Percentiles rank a stretch among this genome's conserved stretches.
Conservation (phyloP, 2,113 vertebrate species). For the Anhinga anhinga region DNA sequence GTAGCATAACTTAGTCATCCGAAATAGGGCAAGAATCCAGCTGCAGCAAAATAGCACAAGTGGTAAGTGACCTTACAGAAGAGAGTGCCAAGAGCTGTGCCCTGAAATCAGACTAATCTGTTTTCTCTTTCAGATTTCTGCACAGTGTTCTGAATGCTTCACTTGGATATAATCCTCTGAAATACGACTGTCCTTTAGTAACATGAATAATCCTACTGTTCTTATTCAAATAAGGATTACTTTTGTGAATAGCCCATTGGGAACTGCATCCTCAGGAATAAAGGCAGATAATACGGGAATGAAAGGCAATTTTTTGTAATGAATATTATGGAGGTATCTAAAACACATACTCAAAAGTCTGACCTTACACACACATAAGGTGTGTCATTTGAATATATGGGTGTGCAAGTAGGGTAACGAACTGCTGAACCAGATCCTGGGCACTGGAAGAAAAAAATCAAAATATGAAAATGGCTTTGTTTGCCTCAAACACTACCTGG, state of each 20-base stretch:
- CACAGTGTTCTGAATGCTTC: neutral
- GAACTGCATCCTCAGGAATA: neutral
- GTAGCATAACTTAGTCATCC: neutral
- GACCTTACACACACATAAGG: fast-evolving
- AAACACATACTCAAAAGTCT: neutral
- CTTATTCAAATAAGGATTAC: neutral
- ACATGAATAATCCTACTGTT: neutral
- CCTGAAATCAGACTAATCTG: neutral
- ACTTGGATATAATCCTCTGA: neutral
- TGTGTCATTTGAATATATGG: neutral
- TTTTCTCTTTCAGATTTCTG: neutral
- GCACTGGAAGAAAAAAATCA: neutral
- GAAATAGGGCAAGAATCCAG: neutral
- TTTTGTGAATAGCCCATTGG: neutral
- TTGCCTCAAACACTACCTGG: neutral
- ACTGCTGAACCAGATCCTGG: neutral
- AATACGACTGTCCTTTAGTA: neutral
- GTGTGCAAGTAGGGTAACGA: neutral
- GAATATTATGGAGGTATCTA: neutral
- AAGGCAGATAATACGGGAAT: neutral
- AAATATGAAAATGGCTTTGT: neutral
- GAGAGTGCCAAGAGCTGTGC: neutral
- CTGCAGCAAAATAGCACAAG: neutral
- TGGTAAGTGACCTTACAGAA: neutral
- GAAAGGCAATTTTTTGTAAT: neutral